Evolutionary conservation across 2,797 vertebrate genomes (phyloP).

Genomic region (Picus viridis): DNA sequence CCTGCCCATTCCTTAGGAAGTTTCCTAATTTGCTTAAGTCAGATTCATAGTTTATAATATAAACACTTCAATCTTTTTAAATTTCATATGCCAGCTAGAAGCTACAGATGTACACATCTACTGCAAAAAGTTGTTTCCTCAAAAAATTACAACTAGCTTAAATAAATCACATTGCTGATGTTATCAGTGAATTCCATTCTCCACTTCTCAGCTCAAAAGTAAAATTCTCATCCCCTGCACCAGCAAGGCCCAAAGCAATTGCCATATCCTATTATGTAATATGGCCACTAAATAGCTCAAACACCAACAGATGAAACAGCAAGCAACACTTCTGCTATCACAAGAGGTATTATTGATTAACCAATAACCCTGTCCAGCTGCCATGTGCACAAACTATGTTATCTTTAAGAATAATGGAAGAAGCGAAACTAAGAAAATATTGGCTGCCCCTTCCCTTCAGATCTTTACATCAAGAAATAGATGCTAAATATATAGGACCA

Average conservation of each 20-base stretch:
- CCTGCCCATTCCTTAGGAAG: background rate
- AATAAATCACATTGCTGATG: background rate
- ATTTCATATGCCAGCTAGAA: background rate
- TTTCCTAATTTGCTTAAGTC: background rate
- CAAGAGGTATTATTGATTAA: background rate
- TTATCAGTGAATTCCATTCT: background rate
- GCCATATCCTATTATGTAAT: background rate
- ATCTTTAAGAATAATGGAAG: background rate
- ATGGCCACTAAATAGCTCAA: background rate
- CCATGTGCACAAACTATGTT: background rate
- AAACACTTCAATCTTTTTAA: background rate
- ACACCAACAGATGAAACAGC: background rate
- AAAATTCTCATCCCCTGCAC: background rate
- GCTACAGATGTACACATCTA: background rate
- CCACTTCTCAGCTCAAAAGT: background rate
- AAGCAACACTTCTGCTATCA: background rate
- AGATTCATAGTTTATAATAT: background rate
- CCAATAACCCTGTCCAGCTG: background rate
- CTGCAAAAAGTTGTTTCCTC: background rate
- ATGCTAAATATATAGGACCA: background rate
- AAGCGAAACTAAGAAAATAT: background rate
- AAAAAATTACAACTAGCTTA: background rate
- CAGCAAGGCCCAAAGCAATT: background rate
- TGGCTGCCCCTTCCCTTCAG: background rate
- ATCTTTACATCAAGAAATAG: background rate